phyloP scores from a whole-genome alignment of 1,140 invertebrate genomes.

The Hormaphis cornu region DNA sequence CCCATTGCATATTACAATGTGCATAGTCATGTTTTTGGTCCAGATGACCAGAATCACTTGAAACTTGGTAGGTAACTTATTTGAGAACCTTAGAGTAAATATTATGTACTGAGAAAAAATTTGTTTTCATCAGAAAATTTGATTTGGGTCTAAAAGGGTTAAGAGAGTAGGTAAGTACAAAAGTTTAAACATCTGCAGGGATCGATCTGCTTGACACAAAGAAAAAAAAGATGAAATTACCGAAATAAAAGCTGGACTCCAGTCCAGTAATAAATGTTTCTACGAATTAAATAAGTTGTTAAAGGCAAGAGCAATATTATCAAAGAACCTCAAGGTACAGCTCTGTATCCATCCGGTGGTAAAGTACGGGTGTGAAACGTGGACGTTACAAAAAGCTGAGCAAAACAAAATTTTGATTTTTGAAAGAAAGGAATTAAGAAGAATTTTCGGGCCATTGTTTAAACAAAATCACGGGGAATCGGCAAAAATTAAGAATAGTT shows the following conservation, averaged over 20 bases:
- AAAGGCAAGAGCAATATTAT: slow-evolving; percentile 11
- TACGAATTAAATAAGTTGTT: slow-evolving; percentile 12
- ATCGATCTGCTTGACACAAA: neutral
- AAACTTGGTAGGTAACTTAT: no score
- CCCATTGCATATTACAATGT: no score
- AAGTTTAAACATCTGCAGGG: no score
- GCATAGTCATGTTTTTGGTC: no score
- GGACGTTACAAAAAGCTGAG: slow-evolving; percentile 1
- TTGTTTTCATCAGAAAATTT: no score
- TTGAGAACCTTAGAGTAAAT: no score
- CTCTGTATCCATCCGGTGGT: neutral
- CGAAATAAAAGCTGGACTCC: neutral
- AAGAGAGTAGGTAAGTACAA: no score
- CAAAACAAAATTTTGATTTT: slow-evolving; percentile 14
- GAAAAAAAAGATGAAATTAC: neutral
- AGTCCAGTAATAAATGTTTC: neutral
- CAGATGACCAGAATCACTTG: no score
- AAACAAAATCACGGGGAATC: neutral
- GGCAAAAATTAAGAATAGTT: slow-evolving; percentile 2
- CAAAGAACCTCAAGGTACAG: slow-evolving; percentile 5
- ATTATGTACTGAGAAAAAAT: no score
- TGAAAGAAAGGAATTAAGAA: slow-evolving; percentile 23
- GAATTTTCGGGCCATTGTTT: slow-evolving; percentile 15
- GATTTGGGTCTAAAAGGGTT: no score
- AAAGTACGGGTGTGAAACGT: slow-evolving; percentile 9